Evolutionary conservation across 2,888 invertebrate genomes (phyloP).

Genomic region (Hermaeophaga mercurialis): DNA sequence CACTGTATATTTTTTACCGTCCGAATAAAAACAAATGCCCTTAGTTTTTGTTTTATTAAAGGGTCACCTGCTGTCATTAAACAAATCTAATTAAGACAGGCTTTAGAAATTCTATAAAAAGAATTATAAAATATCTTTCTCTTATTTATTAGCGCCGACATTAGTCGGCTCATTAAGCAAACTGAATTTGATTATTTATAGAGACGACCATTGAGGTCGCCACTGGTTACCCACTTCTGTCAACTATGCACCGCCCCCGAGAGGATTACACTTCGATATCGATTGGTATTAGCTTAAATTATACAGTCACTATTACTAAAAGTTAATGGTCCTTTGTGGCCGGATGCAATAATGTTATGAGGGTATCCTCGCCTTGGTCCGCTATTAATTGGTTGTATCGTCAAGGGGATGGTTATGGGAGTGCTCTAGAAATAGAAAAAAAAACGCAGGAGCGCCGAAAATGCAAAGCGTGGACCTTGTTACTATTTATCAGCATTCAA

Average conservation of each 20-base stretch:
- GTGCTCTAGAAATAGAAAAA: slow-evolving; percentile 11
- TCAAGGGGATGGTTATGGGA: slow-evolving; percentile 31
- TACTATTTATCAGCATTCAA: not conserved
- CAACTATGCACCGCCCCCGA: slow-evolving; percentile 37
- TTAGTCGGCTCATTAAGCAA: slow-evolving; percentile 46
- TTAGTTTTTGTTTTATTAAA: no score
- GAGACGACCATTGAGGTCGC: slow-evolving; percentile 38
- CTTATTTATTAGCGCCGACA: no score
- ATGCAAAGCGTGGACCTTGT: slow-evolving; percentile 1
- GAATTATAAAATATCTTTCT: no score
- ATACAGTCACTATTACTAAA: slow-evolving; percentile 47
- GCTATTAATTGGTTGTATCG: slow-evolving; percentile 41
- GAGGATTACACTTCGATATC: slow-evolving; percentile 42
- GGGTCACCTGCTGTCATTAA: no score
- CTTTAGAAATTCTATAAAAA: no score
- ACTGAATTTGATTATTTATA: slow-evolving; percentile 46
- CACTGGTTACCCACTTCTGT: slow-evolving; percentile 44
- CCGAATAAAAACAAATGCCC: no score
- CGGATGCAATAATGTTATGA: slow-evolving; percentile 47
- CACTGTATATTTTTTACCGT: no score
- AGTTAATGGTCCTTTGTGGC: slow-evolving; percentile 51
- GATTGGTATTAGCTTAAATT: slow-evolving; percentile 47
- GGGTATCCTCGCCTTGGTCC: slow-evolving; percentile 38
- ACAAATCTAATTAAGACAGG: no score
- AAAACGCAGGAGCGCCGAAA: not conserved